phyloP scores from a whole-genome alignment of 2,888 invertebrate species.

The Trachelus stipa region DNA sequence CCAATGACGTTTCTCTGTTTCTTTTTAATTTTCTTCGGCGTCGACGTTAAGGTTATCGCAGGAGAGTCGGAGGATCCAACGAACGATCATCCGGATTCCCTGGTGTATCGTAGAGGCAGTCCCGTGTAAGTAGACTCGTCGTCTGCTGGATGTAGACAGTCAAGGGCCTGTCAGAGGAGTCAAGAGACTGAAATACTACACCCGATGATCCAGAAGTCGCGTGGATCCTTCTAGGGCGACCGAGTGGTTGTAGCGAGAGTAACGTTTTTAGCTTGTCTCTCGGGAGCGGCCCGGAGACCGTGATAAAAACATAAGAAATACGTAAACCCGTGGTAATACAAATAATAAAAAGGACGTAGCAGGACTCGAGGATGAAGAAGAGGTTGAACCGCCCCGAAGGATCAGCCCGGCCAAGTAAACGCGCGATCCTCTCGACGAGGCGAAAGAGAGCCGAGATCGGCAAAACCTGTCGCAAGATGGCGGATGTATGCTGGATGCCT shows the following conservation, averaged over 20 bases:
- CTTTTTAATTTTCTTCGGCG: background rate
- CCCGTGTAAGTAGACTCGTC: background rate
- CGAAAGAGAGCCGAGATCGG: background rate
- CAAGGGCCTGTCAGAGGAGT: background rate
- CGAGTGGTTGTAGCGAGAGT: slow-evolving; percentile 20
- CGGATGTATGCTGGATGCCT: background rate
- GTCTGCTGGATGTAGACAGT: background rate
- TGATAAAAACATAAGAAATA: background rate
- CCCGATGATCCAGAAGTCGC: background rate
- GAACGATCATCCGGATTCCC: background rate
- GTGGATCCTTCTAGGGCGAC: slow-evolving; percentile 42
- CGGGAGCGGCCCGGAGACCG: slow-evolving; percentile 24
- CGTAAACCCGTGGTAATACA: background rate
- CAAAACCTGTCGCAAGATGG: background rate
- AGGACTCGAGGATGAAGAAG: slow-evolving; percentile 25
- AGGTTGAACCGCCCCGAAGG: slow-evolving; percentile 19
- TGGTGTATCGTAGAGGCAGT: background rate
- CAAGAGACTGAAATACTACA: background rate
- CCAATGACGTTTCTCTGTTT: background rate
- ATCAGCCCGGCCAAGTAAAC: background rate
- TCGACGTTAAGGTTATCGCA: background rate
- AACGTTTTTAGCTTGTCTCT: slow-evolving; percentile 32
- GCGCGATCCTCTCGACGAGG: background rate
- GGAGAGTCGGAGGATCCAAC: background rate
- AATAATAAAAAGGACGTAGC: background rate